Evolutionary conservation across 92 coral and sea anemone genomes (phyloP).

Genomic region (Heliopora coerulea): DNA sequence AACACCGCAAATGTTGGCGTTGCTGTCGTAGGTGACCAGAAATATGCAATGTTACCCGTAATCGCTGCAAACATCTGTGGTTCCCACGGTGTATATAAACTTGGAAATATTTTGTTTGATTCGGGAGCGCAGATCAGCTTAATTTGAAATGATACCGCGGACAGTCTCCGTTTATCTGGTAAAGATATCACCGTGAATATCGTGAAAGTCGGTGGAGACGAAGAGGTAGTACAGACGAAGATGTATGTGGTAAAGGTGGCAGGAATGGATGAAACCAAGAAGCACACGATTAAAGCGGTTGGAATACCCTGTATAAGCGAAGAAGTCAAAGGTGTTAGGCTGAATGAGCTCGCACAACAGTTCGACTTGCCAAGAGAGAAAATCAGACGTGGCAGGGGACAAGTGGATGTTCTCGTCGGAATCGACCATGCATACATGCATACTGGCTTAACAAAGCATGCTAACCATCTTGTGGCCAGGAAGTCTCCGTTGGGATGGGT

Average conservation of each 20-base stretch:
- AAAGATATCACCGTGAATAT: too few relatives aligned
- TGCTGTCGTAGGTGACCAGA: too few relatives aligned
- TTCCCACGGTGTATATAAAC: too few relatives aligned
- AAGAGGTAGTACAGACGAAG: conserved; percentile 47
- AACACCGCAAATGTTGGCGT: too few relatives aligned
- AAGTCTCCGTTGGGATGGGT: conserved; percentile 54
- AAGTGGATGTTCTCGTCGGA: conserved; percentile 42
- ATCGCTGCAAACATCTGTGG: too few relatives aligned
- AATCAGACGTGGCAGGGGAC: conserved; percentile 46
- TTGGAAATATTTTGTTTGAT: too few relatives aligned
- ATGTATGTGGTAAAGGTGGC: conserved; percentile 37
- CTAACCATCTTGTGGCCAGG: conserved; percentile 43
- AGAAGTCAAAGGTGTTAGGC: conserved; percentile 31
- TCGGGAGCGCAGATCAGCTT: conserved; percentile 51
- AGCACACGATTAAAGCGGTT: conserved; percentile 46
- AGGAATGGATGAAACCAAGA: conserved; percentile 41
- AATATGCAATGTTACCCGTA: too few relatives aligned
- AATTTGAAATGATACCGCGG: too few relatives aligned
- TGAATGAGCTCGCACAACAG: conserved; percentile 16
- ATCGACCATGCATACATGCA: conserved; percentile 57
- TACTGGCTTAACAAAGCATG: conserved; percentile 48
- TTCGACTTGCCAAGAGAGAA: conserved; percentile 43
- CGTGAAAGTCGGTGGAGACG: too few relatives aligned
- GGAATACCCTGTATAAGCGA: conserved; percentile 57
- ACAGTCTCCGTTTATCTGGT: too few relatives aligned